A percentile compares a stretch with the other conserved stretches of the same genome.
phyloP scores from a whole-genome alignment of 2,113 vertebrate genomes.

The Xenopus borealis region DNA sequence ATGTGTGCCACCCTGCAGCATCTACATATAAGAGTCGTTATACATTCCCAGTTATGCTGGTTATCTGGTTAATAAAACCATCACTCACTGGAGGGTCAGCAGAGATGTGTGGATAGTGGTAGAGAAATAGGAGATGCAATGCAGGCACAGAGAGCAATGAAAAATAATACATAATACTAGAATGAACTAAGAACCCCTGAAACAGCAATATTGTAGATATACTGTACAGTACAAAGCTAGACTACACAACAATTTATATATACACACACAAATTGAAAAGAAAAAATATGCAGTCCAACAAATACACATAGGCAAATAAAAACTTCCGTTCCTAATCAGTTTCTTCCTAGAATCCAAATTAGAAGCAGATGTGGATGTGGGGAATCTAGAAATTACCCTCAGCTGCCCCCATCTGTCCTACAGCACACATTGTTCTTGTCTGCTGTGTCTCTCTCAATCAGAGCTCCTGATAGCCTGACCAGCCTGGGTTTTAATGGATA shows the following conservation, averaged over 20 bases:
- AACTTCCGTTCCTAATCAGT: constrained; percentile 33
- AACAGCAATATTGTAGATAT: too few relatives aligned
- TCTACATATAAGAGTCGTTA: too few relatives aligned
- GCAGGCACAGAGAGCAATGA: neutral
- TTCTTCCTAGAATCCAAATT: constrained; percentile 21
- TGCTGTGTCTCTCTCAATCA: too few relatives aligned
- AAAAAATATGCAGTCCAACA: neutral
- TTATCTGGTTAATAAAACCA: too few relatives aligned
- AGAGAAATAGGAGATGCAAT: neutral
- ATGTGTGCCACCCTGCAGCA: too few relatives aligned
- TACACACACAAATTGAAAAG: too few relatives aligned
- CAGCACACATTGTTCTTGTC: neutral
- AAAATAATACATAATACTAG: neutral
- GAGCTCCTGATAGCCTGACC: too few relatives aligned
- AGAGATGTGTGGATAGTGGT: neutral
- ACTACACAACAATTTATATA: too few relatives aligned
- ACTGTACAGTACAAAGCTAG: too few relatives aligned
- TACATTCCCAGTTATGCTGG: too few relatives aligned
- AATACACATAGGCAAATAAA: constrained; percentile 8
- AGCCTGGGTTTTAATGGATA: too few relatives aligned
- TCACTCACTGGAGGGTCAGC: too few relatives aligned
- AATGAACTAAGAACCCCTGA: neutral
- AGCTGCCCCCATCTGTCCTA: constrained; percentile 35
- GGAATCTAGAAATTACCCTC: constrained; percentile 36
- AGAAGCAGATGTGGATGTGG: constrained; percentile 20